Base-by-base conservation (phyloP, 2,113 vertebrate species). In the Strix aluco region DNA sequence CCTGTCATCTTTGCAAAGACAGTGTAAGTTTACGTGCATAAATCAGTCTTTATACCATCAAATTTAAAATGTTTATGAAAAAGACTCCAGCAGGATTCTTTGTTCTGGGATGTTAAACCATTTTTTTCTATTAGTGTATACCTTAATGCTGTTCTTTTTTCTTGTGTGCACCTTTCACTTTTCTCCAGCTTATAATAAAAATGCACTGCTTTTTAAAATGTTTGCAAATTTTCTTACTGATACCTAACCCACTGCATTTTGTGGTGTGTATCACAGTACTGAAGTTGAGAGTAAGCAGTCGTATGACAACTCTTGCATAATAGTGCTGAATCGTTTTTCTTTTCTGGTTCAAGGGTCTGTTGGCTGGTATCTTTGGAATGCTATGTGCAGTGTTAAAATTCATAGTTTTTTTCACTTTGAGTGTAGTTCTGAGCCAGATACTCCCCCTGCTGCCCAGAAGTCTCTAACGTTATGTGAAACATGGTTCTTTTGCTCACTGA, bases 1-100 rank as follows among this genome's bases (percentile, higher is more conserved):
- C 95, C 92, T 98, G 96, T 95, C 81, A 72, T 96, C 93, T 93
- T 85, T 17, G 44, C 42, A 57, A 87, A 97, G 84, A 52, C 46
- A 92, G 34, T 66, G 47, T 67, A 32, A 94, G 73, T 61, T 79
- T 82, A 87, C 62, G 59, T 89, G 59, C n/a, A 8, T 54, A 87
- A 63, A 55, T 87, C 21, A 46, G 47, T 59, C 94, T 92, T 83
- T n/a, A 59, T 32, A 66, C 23, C 49, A 44, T 92, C 58, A 75
- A 29, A 72, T 90, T 73, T 69, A 66, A 83, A 88, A 49, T 22
- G n/a, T 40, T 22, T 78, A 29, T 73, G 15, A 42, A 77, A 57
- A n/a, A 66, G 44, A 23, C 4, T 44, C 22, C 25, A 36, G 10
- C 19, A 54, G 13, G 62, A 63, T 65, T 84, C 34, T 40, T 57